A percentile compares a stretch with the other conserved stretches of the same genome.
Conservation (phyloP, 2,888 invertebrate species). For the Eupithecia subfuscata region DNA sequence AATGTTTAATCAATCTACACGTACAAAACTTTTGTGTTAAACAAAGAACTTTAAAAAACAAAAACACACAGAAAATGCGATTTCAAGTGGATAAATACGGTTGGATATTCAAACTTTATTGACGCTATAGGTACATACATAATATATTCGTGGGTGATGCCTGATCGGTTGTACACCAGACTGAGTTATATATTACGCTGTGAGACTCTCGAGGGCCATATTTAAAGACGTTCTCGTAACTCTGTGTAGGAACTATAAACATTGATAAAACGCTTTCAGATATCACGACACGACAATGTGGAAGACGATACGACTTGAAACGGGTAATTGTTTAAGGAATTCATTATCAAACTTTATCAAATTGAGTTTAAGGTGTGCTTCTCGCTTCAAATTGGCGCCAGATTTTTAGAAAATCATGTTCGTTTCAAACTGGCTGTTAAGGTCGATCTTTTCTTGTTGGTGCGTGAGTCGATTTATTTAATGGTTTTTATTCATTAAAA, state of each 20-base stretch:
- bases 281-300: neutral
- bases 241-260: neutral
- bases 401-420: too few relatives aligned
- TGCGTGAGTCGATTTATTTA: too few relatives aligned
- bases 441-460: too few relatives aligned
- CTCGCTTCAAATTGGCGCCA: too few relatives aligned
- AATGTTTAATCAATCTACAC: too few relatives aligned
- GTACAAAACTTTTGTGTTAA: too few relatives aligned
- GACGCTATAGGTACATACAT: neutral
- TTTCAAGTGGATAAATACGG: neutral
- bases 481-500: too few relatives aligned
- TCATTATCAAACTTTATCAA: too few relatives aligned
- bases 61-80: neutral
- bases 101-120: neutral
- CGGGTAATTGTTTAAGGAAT: too few relatives aligned
- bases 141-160: neutral
- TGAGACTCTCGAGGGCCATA: neutral
- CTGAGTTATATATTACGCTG: neutral
- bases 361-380: too few relatives aligned
- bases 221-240: constrained; percentile 1
- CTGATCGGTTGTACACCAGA: neutral
- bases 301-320: neutral
- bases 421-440: too few relatives aligned
- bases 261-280: neutral
- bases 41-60: too few relatives aligned